phyloP scores from a whole-genome alignment of 2,113 vertebrate genomes.

The Dasypus novemcinctus region DNA sequence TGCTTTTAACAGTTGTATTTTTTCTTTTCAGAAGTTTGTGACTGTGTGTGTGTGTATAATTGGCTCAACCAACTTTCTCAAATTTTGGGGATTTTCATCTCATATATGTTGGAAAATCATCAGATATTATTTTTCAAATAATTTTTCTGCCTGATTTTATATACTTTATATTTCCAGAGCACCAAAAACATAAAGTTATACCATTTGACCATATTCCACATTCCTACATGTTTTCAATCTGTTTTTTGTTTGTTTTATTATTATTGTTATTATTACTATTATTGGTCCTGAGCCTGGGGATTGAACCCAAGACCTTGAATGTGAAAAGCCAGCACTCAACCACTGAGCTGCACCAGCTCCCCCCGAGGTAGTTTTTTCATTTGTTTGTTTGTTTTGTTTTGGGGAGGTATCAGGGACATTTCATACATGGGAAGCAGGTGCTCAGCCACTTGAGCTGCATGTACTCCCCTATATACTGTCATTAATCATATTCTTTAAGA shows the following conservation, averaged over 20 bases:
- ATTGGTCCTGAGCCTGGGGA: too few relatives aligned
- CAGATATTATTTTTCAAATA: neutral
- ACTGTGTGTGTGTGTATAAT: neutral
- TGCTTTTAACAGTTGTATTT: neutral
- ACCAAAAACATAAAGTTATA: neutral
- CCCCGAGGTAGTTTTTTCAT: too few relatives aligned
- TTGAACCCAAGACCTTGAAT: too few relatives aligned
- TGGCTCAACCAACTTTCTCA: neutral
- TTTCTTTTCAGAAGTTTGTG: neutral
- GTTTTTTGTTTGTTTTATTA: neutral
- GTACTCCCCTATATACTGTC: neutral
- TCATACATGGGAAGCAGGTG: too few relatives aligned
- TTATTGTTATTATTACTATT: neutral
- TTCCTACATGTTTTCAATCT: neutral
- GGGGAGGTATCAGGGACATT: too few relatives aligned
- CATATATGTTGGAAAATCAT: neutral
- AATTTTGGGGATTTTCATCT: neutral
- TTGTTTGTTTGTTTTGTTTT: too few relatives aligned
- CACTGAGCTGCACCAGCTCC: too few relatives aligned
- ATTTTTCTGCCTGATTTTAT: neutral
- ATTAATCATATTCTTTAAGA: neutral
- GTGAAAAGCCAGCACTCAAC: too few relatives aligned
- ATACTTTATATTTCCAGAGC: neutral
- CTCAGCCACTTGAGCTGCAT: too few relatives aligned
- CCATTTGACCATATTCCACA: neutral